Conservation (phyloP, 2,888 invertebrate species). For the Odiellus spinosus region DNA sequence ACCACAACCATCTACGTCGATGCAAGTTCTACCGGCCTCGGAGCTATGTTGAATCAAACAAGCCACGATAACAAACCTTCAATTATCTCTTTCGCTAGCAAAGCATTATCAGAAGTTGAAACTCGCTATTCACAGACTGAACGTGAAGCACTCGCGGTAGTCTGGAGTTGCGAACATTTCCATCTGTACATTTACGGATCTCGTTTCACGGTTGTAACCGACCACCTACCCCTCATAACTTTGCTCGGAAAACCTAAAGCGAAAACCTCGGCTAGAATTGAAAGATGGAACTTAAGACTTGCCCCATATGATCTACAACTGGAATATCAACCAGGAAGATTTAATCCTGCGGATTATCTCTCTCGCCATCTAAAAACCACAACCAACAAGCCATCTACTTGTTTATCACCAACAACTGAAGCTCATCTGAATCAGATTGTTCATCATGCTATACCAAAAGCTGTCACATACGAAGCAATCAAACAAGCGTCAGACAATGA, state of each 20-base stretch:
- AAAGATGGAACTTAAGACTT: background rate
- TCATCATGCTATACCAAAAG: too few species aligned
- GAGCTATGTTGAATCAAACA: background rate
- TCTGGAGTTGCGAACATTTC: background rate
- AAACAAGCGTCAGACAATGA: background rate
- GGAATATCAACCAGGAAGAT: background rate
- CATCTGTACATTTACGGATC: background rate
- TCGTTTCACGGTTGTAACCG: background rate
- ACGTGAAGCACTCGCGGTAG: background rate
- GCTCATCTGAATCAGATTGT: too few species aligned
- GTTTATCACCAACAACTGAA: too few species aligned
- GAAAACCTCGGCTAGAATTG: background rate
- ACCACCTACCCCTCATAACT: slow-evolving; percentile 6
- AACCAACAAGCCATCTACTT: too few species aligned
- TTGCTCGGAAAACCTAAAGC: slow-evolving; percentile 23
- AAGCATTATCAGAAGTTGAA: background rate
- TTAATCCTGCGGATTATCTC: background rate
- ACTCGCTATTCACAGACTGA: background rate
- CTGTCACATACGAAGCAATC: background rate
- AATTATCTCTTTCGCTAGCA: background rate
- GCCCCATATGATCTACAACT: background rate
- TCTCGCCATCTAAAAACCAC: too few species aligned
- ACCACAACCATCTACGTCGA: background rate
- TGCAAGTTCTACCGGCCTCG: background rate
- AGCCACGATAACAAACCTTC: background rate